Conservation (phyloP, 2,888 invertebrate genomes). For the Lasius fuliginosus region DNA sequence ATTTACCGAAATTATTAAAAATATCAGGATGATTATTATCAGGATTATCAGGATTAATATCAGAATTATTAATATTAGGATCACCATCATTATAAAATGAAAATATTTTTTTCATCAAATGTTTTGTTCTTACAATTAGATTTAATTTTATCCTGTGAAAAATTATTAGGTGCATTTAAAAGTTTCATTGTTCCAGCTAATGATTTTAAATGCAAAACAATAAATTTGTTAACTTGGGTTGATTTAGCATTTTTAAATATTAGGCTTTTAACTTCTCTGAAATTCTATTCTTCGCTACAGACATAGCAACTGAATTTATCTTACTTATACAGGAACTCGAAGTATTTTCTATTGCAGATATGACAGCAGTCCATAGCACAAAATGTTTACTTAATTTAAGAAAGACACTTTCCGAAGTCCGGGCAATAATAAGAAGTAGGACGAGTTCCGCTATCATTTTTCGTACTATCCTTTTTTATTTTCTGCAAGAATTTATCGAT, state of each 20-base stretch:
- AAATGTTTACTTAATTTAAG: neutral
- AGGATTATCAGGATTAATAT: neutral
- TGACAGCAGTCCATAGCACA: neutral
- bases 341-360: neutral
- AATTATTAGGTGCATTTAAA: too few relatives aligned
- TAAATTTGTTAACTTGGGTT: neutral
- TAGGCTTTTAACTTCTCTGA: neutral
- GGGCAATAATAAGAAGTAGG: slow-evolving; percentile 5
- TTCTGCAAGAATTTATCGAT: neutral
- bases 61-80: neutral
- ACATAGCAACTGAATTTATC: neutral
- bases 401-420: neutral
- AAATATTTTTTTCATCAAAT: neutral
- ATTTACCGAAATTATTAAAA: neutral
- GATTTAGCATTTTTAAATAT: neutral
- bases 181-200: too few relatives aligned
- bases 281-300: slow-evolving; percentile 20
- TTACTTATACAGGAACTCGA: too few relatives aligned
- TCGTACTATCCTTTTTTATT: neutral
- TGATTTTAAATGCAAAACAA: neutral
- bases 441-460: neutral
- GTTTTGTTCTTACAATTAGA: neutral
- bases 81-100: neutral
- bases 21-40: neutral
- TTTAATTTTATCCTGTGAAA: neutral